These are phyloP conservation scores for Ctenopoma kingsleyae DNA, from an alignment of 2,797 vertebrate species.

Conservation along the genomic window DNA sequence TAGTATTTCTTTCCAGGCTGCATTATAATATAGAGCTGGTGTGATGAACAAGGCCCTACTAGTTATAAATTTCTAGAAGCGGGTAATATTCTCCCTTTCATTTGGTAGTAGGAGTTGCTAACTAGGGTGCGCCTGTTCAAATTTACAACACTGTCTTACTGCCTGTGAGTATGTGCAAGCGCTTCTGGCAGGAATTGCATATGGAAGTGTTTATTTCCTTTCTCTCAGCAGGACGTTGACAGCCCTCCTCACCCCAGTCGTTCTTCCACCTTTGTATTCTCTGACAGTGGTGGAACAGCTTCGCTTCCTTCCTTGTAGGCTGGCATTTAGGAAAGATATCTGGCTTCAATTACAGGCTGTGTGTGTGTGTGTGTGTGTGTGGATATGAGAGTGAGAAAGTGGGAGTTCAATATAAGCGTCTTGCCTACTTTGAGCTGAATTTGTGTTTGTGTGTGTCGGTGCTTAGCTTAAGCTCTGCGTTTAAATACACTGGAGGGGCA, in stretches of 20 bases:
- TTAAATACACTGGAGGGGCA: constrained; percentile 49
- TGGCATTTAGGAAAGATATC: constrained; percentile 44
- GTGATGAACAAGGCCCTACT: constrained; percentile 46
- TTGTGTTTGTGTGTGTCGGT: constrained; percentile 32
- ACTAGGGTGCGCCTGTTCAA: constrained; percentile 39
- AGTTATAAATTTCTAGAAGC: constrained; percentile 56
- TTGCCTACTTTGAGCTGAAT: constrained; percentile 36
- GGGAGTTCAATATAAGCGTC: constrained; percentile 43
- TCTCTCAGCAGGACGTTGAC: constrained; percentile 72
- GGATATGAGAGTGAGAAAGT: neutral
- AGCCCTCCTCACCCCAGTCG: constrained; percentile 35
- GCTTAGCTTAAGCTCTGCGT: constrained; percentile 44
- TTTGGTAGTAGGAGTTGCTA: constrained; percentile 31
- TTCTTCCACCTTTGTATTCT: constrained; percentile 71
- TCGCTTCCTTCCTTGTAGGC: constrained; percentile 60
- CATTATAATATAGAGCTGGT: constrained; percentile 25
- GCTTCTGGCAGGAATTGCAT: constrained; percentile 60
- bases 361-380: constrained; percentile 4
- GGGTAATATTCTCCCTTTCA: constrained; percentile 45
- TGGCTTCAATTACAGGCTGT: constrained; percentile 61
- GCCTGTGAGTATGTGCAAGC: constrained; percentile 14
- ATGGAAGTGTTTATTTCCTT: constrained; percentile 83
- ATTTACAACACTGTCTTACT: constrained; percentile 54
- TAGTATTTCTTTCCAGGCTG: constrained; percentile 28
- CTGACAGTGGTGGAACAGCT: constrained; percentile 59